Evolutionary conservation across 2,113 vertebrate genomes (phyloP).

Genomic region (Ramphastos sulfuratus): DNA sequence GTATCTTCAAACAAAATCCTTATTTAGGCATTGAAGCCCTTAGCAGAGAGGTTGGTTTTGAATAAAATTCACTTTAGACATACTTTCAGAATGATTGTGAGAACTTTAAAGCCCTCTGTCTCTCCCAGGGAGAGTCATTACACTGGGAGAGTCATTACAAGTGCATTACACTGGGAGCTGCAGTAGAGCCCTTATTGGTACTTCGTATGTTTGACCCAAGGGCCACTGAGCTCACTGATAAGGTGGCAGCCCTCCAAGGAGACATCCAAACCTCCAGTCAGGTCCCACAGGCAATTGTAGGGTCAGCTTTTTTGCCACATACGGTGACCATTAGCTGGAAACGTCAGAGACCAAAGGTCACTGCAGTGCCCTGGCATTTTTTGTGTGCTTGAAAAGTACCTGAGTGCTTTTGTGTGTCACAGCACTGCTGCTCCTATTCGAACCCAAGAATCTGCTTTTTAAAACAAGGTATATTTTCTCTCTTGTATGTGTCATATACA

Average conservation of each 20-base stretch:
- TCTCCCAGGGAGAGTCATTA: background rate
- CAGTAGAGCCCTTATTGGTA: background rate
- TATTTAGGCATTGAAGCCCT: background rate
- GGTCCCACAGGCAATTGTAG: background rate
- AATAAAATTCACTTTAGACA: background rate
- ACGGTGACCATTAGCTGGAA: constrained; percentile 57
- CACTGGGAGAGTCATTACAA: fast-evolving
- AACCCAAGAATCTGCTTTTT: background rate
- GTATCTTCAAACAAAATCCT: background rate
- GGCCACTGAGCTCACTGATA: background rate
- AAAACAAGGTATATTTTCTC: background rate
- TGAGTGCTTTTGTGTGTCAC: background rate
- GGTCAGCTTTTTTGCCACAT: constrained; percentile 35
- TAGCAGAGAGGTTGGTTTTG: background rate
- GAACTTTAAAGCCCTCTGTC: background rate
- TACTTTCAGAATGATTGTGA: background rate
- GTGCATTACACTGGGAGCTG: fast-evolving
- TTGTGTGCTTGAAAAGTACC: constrained; percentile 19
- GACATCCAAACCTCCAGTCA: constrained; percentile 10
- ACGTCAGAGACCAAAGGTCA: constrained; percentile 40
- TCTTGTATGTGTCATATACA: background rate
- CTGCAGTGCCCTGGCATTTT: background rate
- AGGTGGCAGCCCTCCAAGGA: constrained; percentile 17
- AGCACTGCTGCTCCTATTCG: background rate
- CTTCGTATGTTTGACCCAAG: background rate